Percentiles rank a stretch among this genome's conserved stretches.
These are phyloP conservation scores for Drosophila trichaetosa DNA, from an alignment of 2,888 invertebrate genomes.

Conservation along the genomic window DNA sequence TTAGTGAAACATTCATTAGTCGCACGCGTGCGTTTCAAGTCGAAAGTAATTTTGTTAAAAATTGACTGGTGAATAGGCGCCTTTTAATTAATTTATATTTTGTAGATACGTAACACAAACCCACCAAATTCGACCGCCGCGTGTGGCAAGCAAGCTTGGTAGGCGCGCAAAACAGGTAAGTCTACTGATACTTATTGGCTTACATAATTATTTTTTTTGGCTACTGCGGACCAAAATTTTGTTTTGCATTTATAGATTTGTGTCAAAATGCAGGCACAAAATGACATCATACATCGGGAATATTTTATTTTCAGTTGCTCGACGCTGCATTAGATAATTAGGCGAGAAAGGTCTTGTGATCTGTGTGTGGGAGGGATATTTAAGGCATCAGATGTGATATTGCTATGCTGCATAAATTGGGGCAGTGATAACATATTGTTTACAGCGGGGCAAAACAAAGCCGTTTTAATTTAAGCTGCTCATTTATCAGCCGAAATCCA, in stretches of 20 bases:
- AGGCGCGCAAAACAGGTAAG: conserved; percentile 43
- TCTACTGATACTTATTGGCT: conserved; percentile 19
- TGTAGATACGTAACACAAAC: conserved; percentile 29
- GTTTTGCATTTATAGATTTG: conserved; percentile 38
- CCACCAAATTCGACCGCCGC: conserved; percentile 19
- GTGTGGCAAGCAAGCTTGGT: conserved; percentile 37
- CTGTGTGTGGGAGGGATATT: not conserved
- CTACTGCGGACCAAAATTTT: conserved; percentile 40
- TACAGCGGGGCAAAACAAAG: not conserved
- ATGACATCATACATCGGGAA: conserved; percentile 61
- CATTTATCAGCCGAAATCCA: not conserved
- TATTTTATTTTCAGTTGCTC: conserved; percentile 23
- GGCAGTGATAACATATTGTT: not conserved
- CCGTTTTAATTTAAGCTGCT: not conserved
- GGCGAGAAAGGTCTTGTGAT: not conserved
- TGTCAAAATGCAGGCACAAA: conserved; percentile 40
- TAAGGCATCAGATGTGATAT: not conserved
- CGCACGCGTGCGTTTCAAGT: conserved; percentile 66
- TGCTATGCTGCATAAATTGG: not conserved
- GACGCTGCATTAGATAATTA: conserved; percentile 9
- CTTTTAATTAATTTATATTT: conserved; percentile 43
- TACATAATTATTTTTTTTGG: conserved; percentile 66
- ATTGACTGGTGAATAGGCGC: conserved; percentile 20
- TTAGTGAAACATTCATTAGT: conserved; percentile 5
- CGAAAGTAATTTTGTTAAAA: conserved; percentile 43